Evolutionary conservation across 2,113 vertebrate species (phyloP).

Genomic region (Eclectus roratus): DNA sequence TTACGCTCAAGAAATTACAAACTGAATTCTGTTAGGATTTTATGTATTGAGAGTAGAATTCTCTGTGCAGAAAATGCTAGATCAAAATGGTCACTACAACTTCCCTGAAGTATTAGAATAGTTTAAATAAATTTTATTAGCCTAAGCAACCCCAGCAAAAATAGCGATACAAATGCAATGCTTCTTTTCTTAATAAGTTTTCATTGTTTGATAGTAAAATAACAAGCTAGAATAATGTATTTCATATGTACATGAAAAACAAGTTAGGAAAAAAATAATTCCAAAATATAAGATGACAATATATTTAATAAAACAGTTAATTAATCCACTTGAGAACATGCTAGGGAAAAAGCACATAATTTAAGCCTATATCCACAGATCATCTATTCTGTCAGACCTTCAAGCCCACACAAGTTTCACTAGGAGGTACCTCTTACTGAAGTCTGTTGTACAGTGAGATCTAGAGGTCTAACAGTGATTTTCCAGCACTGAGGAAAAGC

Average conservation of each 20-base stretch:
- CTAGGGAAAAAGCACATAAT: neutral
- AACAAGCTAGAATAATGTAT: neutral
- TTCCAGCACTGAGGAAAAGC: neutral
- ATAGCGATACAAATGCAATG: neutral
- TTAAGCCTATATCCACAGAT: neutral
- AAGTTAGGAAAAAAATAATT: neutral
- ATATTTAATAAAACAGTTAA: neutral
- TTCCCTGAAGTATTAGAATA: neutral
- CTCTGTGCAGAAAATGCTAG: neutral
- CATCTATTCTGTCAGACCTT: neutral
- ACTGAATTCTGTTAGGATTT: neutral
- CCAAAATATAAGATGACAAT: neutral
- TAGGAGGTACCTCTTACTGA: neutral
- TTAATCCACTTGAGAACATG: neutral
- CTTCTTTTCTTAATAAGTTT: neutral
- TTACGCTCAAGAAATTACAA: neutral
- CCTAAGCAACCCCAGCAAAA: neutral
- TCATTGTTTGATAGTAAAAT: neutral
- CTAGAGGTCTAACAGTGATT: neutral
- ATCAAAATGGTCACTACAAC: neutral
- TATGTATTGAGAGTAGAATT: neutral
- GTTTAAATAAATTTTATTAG: neutral
- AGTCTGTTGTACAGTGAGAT: neutral
- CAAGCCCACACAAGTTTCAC: neutral
- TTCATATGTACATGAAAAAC: neutral